Percentiles rank a stretch among this genome's conserved stretches.
phyloP scores from a whole-genome alignment of 2,113 vertebrate genomes.

The Vanacampus margaritifer region DNA sequence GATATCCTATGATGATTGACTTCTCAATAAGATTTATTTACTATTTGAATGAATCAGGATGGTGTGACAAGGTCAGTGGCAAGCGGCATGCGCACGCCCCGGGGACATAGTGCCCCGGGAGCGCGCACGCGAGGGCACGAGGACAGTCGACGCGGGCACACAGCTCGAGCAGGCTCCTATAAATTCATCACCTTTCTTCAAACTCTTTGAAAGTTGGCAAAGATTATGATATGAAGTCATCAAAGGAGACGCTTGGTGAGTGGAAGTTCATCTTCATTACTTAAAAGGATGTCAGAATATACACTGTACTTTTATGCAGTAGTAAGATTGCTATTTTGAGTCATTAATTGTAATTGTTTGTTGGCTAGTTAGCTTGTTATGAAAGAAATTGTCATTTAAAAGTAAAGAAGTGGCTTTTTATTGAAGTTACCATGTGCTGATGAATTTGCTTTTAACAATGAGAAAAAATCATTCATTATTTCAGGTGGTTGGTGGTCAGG shows the following conservation, averaged over 20 bases:
- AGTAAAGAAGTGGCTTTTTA: not conserved
- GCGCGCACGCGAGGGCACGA: constrained; percentile 39
- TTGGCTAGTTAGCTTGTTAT: not conserved
- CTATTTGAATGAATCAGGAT: not conserved
- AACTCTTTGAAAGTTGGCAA: not conserved
- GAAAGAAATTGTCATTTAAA: not conserved
- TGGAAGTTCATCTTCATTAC: not conserved
- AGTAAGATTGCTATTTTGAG: not conserved
- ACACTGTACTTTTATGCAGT: not conserved
- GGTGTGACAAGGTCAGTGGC: constrained; percentile 44
- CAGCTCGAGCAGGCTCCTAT: constrained; percentile 2
- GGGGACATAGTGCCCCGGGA: constrained; percentile 8
- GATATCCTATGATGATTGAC: not conserved
- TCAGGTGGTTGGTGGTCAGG: too few species aligned
- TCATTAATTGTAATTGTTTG: not conserved
- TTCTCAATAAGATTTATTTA: not conserved
- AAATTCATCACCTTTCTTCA: not conserved
- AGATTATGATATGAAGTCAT: not conserved
- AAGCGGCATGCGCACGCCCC: constrained; percentile 22
- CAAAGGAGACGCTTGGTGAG: not conserved
- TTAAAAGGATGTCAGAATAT: not conserved
- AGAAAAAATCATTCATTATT: too few species aligned
- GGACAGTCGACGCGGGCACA: constrained; percentile 8
- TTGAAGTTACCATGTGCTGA: not conserved
- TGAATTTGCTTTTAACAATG: not conserved